Base-by-base conservation (phyloP, 2,888 invertebrate species). In the Orthosia gracilis region DNA sequence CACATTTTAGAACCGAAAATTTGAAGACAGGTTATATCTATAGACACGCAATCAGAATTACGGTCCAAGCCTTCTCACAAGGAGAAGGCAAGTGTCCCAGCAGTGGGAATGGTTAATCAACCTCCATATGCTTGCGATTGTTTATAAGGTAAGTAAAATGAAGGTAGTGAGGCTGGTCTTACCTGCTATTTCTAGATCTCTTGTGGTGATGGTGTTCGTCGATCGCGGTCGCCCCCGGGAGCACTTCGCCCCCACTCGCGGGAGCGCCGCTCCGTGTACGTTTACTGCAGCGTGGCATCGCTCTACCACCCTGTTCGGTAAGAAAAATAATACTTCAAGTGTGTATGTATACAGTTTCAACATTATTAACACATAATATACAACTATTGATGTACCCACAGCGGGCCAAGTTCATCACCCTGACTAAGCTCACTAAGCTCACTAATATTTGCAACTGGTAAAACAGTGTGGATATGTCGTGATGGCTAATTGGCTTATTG, bases 241-340 rank as follows among this genome's bases (percentile, higher is more conserved):
- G 84, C 78, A 95, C 90, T 21, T 94, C 95, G 50, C 90, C 90
- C 69, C 88, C 91, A 61, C 80, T 86, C 49, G 93, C 85, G 75
- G 95, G 92, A 70, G 95, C 95, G 85, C 95, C 92, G 88, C 95
- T 95, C 79, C 96, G 95, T 83, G 96, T 95, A 78, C 96, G 94
- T 89, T 96, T 96, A 89, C 96, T 96, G 93, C 96, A 96, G 78
- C 96, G 96, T 81, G 96, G 96, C 96, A 96, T 96, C 91, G 92
- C 91, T 93, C 96, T 90, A 94, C 96, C 96, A 96, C 96, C 96
- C 96, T 96, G 85, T 73, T 21, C 4, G 68, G 58, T 66, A 78
- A 55, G 15, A 64, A 23, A 49, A 2, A 76, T 17, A 12, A 45
- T 21, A 59, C 23, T 59, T 70, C 40, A 78, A n/a, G n/a, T n/a